Evolutionary conservation across 2,888 invertebrate species (phyloP).

Genomic region (Amphimallon solstitiale): DNA sequence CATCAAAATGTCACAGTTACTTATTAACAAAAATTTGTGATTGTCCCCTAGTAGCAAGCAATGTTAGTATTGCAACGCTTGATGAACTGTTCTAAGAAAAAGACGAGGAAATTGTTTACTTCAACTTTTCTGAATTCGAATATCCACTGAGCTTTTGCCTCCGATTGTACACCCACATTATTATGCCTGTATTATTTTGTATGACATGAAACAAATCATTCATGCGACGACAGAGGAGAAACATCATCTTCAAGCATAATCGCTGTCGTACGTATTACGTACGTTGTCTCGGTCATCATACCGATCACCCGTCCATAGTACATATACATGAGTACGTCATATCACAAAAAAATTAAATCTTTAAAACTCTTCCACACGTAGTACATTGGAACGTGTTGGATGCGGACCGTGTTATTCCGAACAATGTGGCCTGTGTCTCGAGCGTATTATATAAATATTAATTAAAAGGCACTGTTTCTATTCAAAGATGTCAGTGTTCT

Average conservation of each 20-base stretch:
- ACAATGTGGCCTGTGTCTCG: constrained; percentile 22
- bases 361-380: background rate
- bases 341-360: background rate
- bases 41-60: too few relatives aligned
- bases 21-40: too few relatives aligned
- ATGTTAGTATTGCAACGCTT: too few relatives aligned
- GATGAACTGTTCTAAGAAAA: too few relatives aligned
- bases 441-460: constrained; percentile 38
- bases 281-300: background rate
- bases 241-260: background rate
- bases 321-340: background rate
- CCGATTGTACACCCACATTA: too few relatives aligned
- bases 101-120: too few relatives aligned
- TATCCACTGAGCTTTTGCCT: too few relatives aligned
- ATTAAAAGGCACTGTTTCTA: constrained; percentile 29
- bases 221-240: background rate
- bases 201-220: background rate
- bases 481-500: constrained; percentile 33
- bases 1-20: too few relatives aligned
- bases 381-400: too few relatives aligned
- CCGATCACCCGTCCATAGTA: background rate
- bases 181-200: background rate
- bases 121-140: too few relatives aligned
- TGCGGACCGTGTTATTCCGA: background rate
- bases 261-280: too few relatives aligned